A percentile compares a stretch with the other conserved stretches of the same genome.
Conservation (phyloP, 2,797 vertebrate species). For the Trachops cirrhosus region DNA sequence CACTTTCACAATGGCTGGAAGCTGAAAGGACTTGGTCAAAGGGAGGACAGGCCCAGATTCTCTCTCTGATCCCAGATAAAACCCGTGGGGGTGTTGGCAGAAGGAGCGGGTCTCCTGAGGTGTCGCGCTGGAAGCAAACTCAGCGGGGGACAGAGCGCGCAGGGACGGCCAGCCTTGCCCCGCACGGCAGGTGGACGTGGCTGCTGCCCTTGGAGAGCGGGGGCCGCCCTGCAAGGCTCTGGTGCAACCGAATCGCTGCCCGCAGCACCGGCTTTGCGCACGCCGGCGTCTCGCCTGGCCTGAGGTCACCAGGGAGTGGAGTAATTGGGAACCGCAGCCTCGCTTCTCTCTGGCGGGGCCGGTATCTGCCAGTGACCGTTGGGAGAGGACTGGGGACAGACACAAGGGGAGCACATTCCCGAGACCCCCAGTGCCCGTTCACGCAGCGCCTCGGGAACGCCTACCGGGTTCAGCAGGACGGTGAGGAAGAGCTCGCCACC, state of each 20-base stretch:
- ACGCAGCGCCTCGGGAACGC: slow-evolving; percentile 72
- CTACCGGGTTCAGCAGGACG: slow-evolving; percentile 96
- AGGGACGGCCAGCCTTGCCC: neutral
- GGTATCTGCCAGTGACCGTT: neutral
- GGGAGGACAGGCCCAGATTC: neutral
- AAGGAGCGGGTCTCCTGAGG: neutral
- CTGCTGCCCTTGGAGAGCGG: neutral
- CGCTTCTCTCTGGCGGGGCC: neutral
- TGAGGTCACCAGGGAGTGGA: neutral
- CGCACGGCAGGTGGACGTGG: accelerated
- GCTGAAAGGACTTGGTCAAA: neutral
- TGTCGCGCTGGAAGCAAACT: neutral
- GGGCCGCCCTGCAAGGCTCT: neutral
- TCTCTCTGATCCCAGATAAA: neutral
- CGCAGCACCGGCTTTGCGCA: neutral
- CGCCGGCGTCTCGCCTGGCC: neutral
- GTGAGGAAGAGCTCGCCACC: slow-evolving; percentile 98
- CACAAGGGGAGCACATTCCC: neutral
- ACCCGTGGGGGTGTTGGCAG: neutral
- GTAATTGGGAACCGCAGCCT: neutral
- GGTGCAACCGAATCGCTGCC: neutral
- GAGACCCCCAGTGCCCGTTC: neutral
- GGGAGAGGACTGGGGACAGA: neutral
- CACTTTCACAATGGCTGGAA: neutral
- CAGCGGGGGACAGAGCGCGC: neutral